Conservation (phyloP, 2,888 invertebrate species). For the Drosophila helvetica region DNA sequence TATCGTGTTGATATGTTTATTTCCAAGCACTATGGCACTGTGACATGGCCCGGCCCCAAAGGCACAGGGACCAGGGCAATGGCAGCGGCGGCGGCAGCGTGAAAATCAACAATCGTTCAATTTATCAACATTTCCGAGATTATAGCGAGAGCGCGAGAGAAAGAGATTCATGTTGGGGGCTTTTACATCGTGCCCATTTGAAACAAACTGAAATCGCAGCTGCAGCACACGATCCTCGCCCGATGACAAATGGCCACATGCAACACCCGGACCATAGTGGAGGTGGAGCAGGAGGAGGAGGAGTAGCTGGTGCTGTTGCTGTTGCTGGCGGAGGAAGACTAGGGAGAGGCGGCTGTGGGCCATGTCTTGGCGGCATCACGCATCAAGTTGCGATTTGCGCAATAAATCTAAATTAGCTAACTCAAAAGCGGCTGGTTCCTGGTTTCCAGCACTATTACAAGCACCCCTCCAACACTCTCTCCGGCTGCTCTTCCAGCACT, state of each 20-base stretch:
- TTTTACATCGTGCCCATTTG: slow-evolving; percentile 42
- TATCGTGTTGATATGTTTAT: slow-evolving; percentile 75
- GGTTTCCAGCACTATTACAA: slow-evolving; percentile 36
- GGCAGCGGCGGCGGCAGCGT: slow-evolving; percentile 61
- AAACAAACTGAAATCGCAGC: slow-evolving; percentile 51
- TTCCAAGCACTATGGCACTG: slow-evolving; percentile 57
- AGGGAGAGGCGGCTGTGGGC: slow-evolving; percentile 15
- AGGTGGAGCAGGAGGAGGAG: slow-evolving; percentile 41
- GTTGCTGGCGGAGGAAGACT: slow-evolving; percentile 16
- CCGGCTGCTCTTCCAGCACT: slow-evolving; percentile 24
- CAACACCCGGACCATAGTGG: slow-evolving; percentile 48
- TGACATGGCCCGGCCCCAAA: slow-evolving; percentile 27
- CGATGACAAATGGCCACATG: slow-evolving; percentile 74
- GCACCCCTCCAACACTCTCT: neutral
- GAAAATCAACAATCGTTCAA: slow-evolving; percentile 63
- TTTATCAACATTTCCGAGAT: slow-evolving; percentile 70
- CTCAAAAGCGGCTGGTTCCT: slow-evolving; percentile 54
- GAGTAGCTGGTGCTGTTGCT: slow-evolving; percentile 5
- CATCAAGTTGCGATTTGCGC: slow-evolving; percentile 74
- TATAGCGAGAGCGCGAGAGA: slow-evolving; percentile 30
- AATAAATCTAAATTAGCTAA: slow-evolving; percentile 81
- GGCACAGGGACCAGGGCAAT: slow-evolving; percentile 30
- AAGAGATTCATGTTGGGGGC: slow-evolving; percentile 48
- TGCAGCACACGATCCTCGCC: slow-evolving; percentile 65
- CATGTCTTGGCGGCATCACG: slow-evolving; percentile 68